These are phyloP conservation scores for Heptranchias perlo DNA, from an alignment of 2,113 vertebrate species.

Conservation along the genomic window DNA sequence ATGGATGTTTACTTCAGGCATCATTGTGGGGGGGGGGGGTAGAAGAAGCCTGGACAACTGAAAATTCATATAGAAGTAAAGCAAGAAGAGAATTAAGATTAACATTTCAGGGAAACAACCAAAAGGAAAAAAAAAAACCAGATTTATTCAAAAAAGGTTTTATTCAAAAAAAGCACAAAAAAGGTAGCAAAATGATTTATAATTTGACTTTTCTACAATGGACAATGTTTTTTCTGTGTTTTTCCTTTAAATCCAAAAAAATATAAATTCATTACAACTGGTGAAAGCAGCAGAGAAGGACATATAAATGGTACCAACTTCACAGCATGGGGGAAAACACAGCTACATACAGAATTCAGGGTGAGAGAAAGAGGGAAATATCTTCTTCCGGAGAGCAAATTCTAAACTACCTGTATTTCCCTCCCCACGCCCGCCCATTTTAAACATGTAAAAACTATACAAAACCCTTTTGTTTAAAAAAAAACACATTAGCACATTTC, in stretches of 20 bases:
- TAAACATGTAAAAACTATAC: slow-evolving; percentile 38
- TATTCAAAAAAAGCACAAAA: slow-evolving; percentile 38
- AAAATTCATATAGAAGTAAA: background rate
- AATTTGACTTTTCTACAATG: slow-evolving; percentile 38
- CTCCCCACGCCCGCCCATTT: background rate
- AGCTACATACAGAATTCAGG: slow-evolving; percentile 15
- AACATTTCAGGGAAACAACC: slow-evolving; percentile 8
- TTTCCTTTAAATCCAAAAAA: slow-evolving; percentile 36
- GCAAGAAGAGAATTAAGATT: background rate
- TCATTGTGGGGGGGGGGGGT: background rate
- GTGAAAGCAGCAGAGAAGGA: slow-evolving; percentile 34
- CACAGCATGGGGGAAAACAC: slow-evolving; percentile 22
- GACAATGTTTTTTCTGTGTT: slow-evolving; percentile 32
- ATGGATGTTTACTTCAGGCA: background rate
- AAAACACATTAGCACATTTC: slow-evolving; percentile 34
- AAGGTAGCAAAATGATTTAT: slow-evolving; percentile 38
- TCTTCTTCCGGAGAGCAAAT: background rate
- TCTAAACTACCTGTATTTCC: slow-evolving; percentile 19
- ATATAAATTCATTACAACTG: slow-evolving; percentile 39
- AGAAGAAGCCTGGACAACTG: background rate
- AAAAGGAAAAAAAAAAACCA: background rate
- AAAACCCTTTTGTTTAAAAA: slow-evolving; percentile 27
- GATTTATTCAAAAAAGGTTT: slow-evolving; percentile 34
- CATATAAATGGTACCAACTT: slow-evolving; percentile 36
- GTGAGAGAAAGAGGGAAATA: background rate